Base-by-base conservation (phyloP, 2,113 vertebrate genomes). In the Hyperoodon ampullatus region DNA sequence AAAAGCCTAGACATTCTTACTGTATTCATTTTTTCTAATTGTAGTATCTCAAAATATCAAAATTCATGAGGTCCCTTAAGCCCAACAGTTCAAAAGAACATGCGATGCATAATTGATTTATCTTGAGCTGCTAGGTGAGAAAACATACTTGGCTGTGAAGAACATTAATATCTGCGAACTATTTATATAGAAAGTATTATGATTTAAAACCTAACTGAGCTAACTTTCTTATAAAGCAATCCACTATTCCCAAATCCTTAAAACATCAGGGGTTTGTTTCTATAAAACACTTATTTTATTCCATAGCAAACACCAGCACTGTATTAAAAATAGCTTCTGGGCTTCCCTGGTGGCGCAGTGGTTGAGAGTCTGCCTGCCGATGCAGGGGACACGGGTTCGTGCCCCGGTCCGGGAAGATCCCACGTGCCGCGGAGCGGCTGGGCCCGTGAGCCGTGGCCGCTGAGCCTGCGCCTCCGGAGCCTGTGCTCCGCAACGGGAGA, bases 161-260 rank as follows among this genome's bases (percentile, higher is more conserved):
- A 84, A 91, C 78, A 35, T 19, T 44, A 35, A 2, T n/a, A 81
- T 72, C 90, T 86, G 26, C 30, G 65, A 89, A 78, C 26, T 91
- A 90, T 18, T 39, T 87, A 82, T 16, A 28, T 61, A 53, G 87
- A 82, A 93, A 35, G 13, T 23, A 94, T 5, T n/a, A 53, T 28
- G 26, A 78, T 39, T 81, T 96, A 84, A 95, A 93, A 94, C 82
- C 24, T 42, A 91, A 80, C 11, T 50, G 60, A 85, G 44, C 30
- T 88, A 70, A 35, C n/a, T 83, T 66, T 33, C 68, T 72, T 61
- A 74, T 68, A 74, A 68, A 90, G 50, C 44, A 80, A n/a, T 30
- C 63, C 26, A 50, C 39, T 68, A 35, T n/a, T 72, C 15, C 47
- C 86, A 81, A 94, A 35, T 60, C 26, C 72, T 93, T 82, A 85